Evolutionary conservation across 2,888 invertebrate genomes (phyloP).

Genomic region (Cerastis leucographa): DNA sequence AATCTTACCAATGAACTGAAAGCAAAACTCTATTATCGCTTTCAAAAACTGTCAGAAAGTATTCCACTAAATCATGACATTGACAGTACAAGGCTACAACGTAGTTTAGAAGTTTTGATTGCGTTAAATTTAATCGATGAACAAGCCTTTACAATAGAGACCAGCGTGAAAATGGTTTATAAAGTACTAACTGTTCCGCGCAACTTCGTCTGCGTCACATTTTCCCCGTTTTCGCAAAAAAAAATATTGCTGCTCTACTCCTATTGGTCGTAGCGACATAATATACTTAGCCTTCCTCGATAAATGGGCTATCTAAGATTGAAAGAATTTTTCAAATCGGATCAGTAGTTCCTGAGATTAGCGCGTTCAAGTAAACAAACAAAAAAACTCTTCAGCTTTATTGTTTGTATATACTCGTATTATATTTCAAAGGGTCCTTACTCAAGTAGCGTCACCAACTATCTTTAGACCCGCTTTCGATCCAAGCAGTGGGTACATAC

Average conservation of each 20-base stretch:
- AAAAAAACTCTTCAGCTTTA: no score
- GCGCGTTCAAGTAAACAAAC: no score
- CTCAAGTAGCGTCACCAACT: neutral
- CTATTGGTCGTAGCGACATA: no score
- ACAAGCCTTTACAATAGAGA: neutral
- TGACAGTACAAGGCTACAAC: neutral
- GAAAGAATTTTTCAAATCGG: no score
- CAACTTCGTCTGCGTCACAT: no score
- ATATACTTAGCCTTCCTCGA: no score
- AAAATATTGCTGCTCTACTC: no score
- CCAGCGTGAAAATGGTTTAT: neutral
- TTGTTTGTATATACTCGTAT: no score
- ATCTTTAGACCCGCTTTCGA: constrained; percentile 26
- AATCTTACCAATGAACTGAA: neutral
- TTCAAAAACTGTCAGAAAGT: neutral
- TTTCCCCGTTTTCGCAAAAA: no score
- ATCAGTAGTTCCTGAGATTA: no score
- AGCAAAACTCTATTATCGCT: neutral
- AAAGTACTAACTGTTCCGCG: no score
- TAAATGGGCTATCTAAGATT: no score
- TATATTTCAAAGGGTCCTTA: neutral
- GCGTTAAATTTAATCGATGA: neutral
- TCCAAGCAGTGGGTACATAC: neutral
- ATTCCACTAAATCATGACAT: neutral
- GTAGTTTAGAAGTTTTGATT: neutral